Base-by-base conservation (phyloP, 2,113 vertebrate genomes). In the Leucoraja erinaceus region DNA sequence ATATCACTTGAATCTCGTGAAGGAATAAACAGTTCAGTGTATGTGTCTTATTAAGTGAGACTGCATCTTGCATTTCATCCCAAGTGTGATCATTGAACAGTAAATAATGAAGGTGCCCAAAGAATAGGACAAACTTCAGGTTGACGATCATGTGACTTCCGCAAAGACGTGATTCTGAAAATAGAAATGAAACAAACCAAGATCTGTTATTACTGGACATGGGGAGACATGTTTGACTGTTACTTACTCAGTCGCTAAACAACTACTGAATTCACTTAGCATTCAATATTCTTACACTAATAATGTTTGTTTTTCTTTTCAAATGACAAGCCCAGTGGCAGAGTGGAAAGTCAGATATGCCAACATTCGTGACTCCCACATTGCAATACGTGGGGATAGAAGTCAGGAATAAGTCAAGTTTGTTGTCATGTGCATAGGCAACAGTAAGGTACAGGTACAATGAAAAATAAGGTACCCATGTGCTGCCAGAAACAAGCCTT, bases 111-210 rank as follows among this genome's bases (percentile, higher is more conserved):
- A 94, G 98, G 98, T 91, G 98, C 98, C 98, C 99, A 98, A 84
- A 98, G 98, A 94, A 98, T 97, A 93, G 98, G 97, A 96, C 96
- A 96, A 25, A 96, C 97, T 18, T 97, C 96, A 76, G 96, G 96
- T 11, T 98, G 98, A 95, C 96, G 96, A 97, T 99, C 99, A 99
- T 99, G 99, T 99, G 98, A 99, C 98, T 97, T 99, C 99, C 94
- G 98, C 97, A 95, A 99, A 99, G 97, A 97, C 96, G 77, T 99
- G 98, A 97, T 99, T 99, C 99, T 99, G 95, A 10, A 61, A 59
- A 94, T 93, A 94, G 92, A 94, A 95, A 93, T 72, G 22, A 56
- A 72, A 38, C 14, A 47, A 47, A 54, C 86, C 68, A 10, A 68
- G 56, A 31, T 90, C 88, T 33, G 38, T 91, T 70, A 72, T 25